phyloP scores from a whole-genome alignment of 2,113 vertebrate species.

The Sceloporus undulatus region DNA sequence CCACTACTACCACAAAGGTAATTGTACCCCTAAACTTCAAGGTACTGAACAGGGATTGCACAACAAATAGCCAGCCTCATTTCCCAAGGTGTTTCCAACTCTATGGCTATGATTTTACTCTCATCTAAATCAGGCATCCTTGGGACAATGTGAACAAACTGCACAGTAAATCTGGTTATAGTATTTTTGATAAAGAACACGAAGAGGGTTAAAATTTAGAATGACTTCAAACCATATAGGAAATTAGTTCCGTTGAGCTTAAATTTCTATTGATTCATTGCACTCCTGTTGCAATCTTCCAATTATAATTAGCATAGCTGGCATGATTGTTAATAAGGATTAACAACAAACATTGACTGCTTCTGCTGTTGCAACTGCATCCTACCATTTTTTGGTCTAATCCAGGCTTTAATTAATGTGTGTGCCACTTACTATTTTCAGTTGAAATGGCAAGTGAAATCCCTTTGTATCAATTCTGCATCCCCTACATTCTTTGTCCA shows the following conservation, averaged over 20 bases:
- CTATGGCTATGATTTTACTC: not conserved
- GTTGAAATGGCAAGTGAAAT: conserved; percentile 5
- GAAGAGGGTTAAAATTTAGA: not conserved
- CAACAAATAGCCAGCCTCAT: not conserved
- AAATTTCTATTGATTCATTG: not conserved
- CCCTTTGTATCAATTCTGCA: not conserved
- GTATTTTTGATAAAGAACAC: not conserved
- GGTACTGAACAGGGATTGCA: not conserved
- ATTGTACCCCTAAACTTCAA: not conserved
- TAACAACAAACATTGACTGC: fast-evolving
- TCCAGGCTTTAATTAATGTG: conserved; percentile 21
- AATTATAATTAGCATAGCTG: conserved; percentile 30
- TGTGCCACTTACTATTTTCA: conserved; percentile 11
- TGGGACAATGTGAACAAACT: not conserved
- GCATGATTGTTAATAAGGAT: not conserved
- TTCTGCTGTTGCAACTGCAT: conserved; percentile 3
- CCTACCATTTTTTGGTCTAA: conserved; percentile 11
- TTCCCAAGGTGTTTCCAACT: not conserved
- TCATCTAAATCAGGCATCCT: not conserved
- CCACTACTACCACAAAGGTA: not conserved
- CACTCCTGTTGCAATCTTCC: not conserved
- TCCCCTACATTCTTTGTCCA: not conserved
- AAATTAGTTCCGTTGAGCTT: not conserved
- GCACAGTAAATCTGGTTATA: not conserved
- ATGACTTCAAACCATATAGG: not conserved